Evolutionary conservation across 2,888 invertebrate species (phyloP), one percentile per base, ranked within the genome.

Genomic region (Mythimna pallens): DNA sequence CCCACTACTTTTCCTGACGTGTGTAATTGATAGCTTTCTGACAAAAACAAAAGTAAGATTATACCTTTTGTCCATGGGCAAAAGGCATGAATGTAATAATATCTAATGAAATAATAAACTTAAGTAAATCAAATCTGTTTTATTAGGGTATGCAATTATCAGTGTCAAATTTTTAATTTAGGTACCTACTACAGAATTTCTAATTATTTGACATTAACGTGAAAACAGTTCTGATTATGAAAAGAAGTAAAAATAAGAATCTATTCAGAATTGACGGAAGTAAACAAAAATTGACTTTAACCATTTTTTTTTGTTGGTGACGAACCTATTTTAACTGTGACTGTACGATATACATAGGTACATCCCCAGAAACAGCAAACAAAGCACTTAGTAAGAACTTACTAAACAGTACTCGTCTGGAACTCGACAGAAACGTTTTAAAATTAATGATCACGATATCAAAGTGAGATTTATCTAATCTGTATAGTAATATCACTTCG

Each of bases 391-490:
- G 57, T 22, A 34, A n/a, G 2, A 14, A 34, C 34, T 3, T 10
- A 54, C 20, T 63, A 64, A 67, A 6, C 43, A 61, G 50, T 65
- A 8, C 25, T 22, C 47, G 54, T 30, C 25, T 10, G 12, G 22
- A 43, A 63, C 17, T 47, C 17, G 34, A 68, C 50, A 59, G 65
- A 66, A 65, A 66, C 65, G 62, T 43, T 58, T 54, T 34, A 47
- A 66, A 68, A 54, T 63, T 36, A 70, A 70, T 76, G 54, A 73
- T 55, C 43, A 36, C n/a, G 25, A 25, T 20, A 40, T 7, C 50
- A 64, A n/a, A 58, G 70, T 54, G 17, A 71, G 59, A 65, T 61
- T 63, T 69, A 78, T 69, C 82, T 82, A 71, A 82, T 82, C 82
- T 67, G 0, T 30, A 43, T n/a, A 65, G 20, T 25, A 61, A 67